Evolutionary conservation across 2,888 invertebrate species (phyloP), one percentile per base, ranked within the genome.

Genomic region (Steinernema hermaphroditum): DNA sequence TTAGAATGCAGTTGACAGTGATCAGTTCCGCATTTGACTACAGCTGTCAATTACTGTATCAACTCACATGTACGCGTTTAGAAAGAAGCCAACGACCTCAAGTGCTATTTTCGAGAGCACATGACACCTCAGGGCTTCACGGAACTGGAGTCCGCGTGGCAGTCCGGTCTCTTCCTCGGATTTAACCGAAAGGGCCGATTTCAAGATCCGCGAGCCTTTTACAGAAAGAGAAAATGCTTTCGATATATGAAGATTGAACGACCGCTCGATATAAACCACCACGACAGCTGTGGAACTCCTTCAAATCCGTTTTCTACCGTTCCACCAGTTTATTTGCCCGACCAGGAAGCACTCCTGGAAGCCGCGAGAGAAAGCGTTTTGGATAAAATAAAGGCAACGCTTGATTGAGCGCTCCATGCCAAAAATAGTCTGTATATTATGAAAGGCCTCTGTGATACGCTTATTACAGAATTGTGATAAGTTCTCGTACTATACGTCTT

Each of bases 121-220:
- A 70, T 79, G 37, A 75, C 74, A 22, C 43, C 72, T 22, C 49
- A 43, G n/a, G 73, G 80, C 34, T 80, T 75, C 37, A 80, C 81
- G 12, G 72, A 73, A 68, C 49, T 80, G 22, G 79, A 80, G 70
- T 80, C 80, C n/a, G 76, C 75, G 6, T 75, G 71, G 70, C 32
- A 32, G 22, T 72, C 70, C 14, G 77, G 77, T 0, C 44, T 79
- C 14, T 73, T 69, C 74, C 70, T 80, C 12, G 80, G 80, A n/a
- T 80, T 80, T 69, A 77, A 80, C 68, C 57, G 37, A 1, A 68
- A 74, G n/a, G 80, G 80, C 43, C 71, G 77, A 8, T 77, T 77
- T 41, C 69, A 78, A 37, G 54, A 71, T 22, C 74, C 81, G 2
- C 37, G 34, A 12, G 71, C 70, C 4, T 80, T 70, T 46, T 19